Base-by-base conservation (phyloP, 2,113 vertebrate genomes). In the rabbit (Oryctolagus cuniculus) region DNA sequence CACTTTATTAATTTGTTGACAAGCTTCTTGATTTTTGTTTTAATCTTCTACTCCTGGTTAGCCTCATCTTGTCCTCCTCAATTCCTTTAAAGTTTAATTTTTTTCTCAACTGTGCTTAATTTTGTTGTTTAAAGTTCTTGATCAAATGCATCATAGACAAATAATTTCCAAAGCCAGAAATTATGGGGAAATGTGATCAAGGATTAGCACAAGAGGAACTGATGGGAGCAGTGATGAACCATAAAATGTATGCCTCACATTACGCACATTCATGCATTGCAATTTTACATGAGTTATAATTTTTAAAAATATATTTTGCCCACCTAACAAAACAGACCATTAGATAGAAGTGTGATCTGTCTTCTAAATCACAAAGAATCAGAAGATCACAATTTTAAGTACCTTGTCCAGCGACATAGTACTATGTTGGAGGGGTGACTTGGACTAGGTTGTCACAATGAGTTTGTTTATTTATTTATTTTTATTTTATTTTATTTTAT, bases 111-210 rank as follows among this genome's bases (percentile, higher is more conserved):
- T 38, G 80, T 22, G 31, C 11, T 79, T 66, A 34, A 55, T 73
- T 87, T 80, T 74, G 61, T 88, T 79, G 4, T 77, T n/a, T 89
- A 25, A 89, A n/a, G 17, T 73, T 91, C 70, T 83, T 93, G 31
- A 9, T 79, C 21, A 67, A 34, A 51, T 74, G 10, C 15, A 79
- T 25, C 5, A 67, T 1, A n/a, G 22, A 53, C 2, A 86, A 38
- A 72, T 80, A 25, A 67, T 66, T 91, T 81, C 17, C 91, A 72
- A 31, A 36, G n/a, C 78, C 19, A 74, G 11, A 21, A 49, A 9
- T 29, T 82, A 69, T 72, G 36, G 70, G 15, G 27, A 95, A 80
- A 44, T 67, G 17, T 36, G 27, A 44, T 70, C 19, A 34, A 36
- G n/a, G 55, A 72, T 75, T 53, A 81, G 78, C 63, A 53, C 2